Evolutionary conservation across 37 sponge, comb jelly and placozoan species (phyloP).

Genomic region (Diacarnus erythraeanus): DNA sequence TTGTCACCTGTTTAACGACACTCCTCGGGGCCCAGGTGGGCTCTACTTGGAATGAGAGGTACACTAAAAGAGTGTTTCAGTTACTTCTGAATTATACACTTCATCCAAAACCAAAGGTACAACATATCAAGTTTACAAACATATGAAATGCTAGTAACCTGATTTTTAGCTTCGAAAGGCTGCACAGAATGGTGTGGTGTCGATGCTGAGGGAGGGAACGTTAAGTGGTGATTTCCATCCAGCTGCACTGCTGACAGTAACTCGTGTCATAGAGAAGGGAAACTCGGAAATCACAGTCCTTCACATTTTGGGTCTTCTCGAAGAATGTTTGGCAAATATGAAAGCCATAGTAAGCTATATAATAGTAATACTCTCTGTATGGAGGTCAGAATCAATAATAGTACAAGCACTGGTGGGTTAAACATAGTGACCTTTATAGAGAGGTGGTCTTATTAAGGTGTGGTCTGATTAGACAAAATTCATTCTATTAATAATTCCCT

Average conservation of each 20-base stretch:
- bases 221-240: constrained; percentile 57
- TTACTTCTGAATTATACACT: constrained; percentile 62
- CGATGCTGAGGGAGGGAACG: constrained; percentile 54
- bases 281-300: constrained; percentile 50
- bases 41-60: constrained; percentile 68
- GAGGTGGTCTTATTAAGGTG: neutral
- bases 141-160: neutral
- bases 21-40: constrained; percentile 65
- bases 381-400: too few species aligned
- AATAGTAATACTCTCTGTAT: too few species aligned
- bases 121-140: neutral
- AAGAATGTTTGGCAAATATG: constrained; percentile 70
- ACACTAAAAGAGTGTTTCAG: constrained; percentile 64
- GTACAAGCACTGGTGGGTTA: too few species aligned
- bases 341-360: constrained; percentile 49
- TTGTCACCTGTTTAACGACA: constrained; percentile 52
- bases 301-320: constrained; percentile 60
- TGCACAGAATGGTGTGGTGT: constrained; percentile 54
- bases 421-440: neutral
- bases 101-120: constrained; percentile 86
- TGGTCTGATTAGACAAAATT: neutral
- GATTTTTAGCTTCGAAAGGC: constrained; percentile 57
- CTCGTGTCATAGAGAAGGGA: constrained; percentile 35
- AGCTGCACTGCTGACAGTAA: constrained; percentile 21
- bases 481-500: neutral